Evolutionary conservation across 1,140 invertebrate genomes (phyloP).

Genomic region (Rhizoglyphus robini): DNA sequence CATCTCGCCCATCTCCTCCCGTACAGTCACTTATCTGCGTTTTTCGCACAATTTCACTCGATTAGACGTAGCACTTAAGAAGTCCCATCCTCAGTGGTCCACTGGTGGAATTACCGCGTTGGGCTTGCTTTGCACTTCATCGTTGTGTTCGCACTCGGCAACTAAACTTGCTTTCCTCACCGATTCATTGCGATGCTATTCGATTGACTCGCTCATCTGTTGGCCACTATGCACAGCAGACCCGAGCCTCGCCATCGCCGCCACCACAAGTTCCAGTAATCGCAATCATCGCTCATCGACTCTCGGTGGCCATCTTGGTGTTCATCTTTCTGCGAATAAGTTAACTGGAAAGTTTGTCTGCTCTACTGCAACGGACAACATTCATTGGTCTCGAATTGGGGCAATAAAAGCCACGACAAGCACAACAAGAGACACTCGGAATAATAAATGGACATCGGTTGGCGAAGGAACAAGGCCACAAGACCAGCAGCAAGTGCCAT

Average conservation of each 20-base stretch:
- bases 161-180: neutral
- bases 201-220: neutral
- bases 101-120: too few relatives aligned
- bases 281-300: neutral
- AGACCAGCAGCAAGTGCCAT: too few relatives aligned
- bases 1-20: too few relatives aligned
- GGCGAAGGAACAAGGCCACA: neutral
- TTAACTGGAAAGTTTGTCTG: neutral
- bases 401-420: neutral
- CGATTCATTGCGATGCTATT: neutral
- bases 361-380: neutral
- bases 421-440: neutral
- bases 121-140: too few relatives aligned
- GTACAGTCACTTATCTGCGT: conserved; percentile 11
- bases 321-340: neutral
- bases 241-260: neutral
- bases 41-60: conserved; percentile 14
- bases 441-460: conserved; percentile 6
- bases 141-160: neutral
- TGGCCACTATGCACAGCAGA: neutral
- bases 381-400: neutral
- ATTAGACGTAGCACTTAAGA: conserved; percentile 9
- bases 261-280: neutral
- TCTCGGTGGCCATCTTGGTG: neutral
- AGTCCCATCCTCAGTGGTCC: too few relatives aligned